Base-by-base conservation (phyloP, 1,140 invertebrate species). In the Himalopsyche phryganea region DNA sequence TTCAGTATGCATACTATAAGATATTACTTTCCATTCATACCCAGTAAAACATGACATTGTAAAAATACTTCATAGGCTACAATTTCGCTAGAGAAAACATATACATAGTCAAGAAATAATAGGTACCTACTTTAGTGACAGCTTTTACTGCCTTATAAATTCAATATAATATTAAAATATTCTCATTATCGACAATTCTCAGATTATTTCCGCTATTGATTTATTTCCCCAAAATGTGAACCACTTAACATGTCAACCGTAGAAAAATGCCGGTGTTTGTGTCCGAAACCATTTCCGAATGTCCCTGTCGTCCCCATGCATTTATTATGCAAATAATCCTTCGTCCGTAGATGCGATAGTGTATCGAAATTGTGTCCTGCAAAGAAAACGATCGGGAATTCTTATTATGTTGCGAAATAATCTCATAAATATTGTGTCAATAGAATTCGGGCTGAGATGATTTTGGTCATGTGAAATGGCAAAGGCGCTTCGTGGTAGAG, bases 391-490 rank as follows among this genome's bases (percentile, higher is more conserved):
- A 44, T n/a, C 38, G 38, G 4, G 4, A 11, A 40, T 40, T 11
- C 38, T n/a, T 15, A 32, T 52, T 45, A 53, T 58, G 19, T 44
- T 11, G 9, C 23, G 11, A 35, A 63, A 59, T 63, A 63, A 63
- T 63, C 61, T 63, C 61, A 63, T 63, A 63, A 63, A 63, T 63
- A 63, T 63, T 63, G 50, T 59, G 56, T 63, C 61, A 63, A 63
- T 63, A 63, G 55, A 47, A 44, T 51, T 28, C 49, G 40, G 56
- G 54, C 40, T 9, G 50, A 52, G 50, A 45, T 55, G 46, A 49
- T n/a, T n/a, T n/a, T 28, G 23, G 23, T 9, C 23, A 35, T 28
- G 6, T 15, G 47, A 28, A 58, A 35, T 11, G 28, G 10, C 60
- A 55, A n/a, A n/a, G 36, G 28, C 32, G 41, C n/a, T 13, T n/a